Conservation (phyloP, 2,888 invertebrate genomes). For the Lepidochitona cinerea region DNA sequence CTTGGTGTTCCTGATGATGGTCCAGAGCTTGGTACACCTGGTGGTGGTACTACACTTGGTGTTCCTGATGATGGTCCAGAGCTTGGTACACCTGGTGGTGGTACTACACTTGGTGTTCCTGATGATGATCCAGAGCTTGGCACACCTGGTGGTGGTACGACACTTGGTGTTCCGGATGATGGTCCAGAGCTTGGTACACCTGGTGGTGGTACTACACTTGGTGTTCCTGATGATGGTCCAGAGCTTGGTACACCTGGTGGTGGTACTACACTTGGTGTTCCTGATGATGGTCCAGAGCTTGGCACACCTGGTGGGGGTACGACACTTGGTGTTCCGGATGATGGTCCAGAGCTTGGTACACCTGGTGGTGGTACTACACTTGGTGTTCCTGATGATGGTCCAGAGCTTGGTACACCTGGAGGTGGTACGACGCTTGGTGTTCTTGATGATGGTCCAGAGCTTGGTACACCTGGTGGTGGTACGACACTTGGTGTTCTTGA, state of each 20-base stretch:
- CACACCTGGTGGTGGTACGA: not conserved
- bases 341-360: not conserved
- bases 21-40: not conserved
- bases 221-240: not conserved
- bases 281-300: not conserved
- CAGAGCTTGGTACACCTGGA: not conserved
- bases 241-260: not conserved
- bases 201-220: not conserved
- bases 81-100: not conserved
- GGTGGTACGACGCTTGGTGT: not conserved
- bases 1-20: not conserved
- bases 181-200: not conserved
- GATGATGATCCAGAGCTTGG: not conserved
- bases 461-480: not conserved
- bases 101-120: not conserved
- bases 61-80: not conserved
- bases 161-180: not conserved
- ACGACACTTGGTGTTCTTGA: not conserved
- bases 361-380: not conserved
- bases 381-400: not conserved
- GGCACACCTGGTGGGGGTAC: not conserved
- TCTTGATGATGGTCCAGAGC: not conserved
- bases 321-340: not conserved
- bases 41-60: not conserved
- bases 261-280: not conserved